Evolutionary conservation across 2,888 invertebrate genomes (phyloP).

Genomic region (Eilema caniola): DNA sequence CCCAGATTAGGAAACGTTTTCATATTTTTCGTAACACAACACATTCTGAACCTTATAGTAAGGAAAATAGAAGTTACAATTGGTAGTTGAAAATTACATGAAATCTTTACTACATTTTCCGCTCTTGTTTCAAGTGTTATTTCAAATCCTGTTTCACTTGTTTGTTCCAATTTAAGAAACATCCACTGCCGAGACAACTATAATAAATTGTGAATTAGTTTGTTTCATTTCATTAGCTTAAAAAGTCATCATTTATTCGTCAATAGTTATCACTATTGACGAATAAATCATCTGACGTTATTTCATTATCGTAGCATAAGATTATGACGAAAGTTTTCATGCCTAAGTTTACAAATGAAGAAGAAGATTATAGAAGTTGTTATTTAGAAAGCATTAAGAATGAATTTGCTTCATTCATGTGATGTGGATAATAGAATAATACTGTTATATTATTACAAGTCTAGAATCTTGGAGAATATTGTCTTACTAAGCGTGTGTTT

Average conservation of each 20-base stretch:
- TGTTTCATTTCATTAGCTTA: background rate
- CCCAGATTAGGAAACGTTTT: slow-evolving; percentile 32
- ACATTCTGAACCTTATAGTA: slow-evolving; percentile 20
- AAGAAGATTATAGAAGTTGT: background rate
- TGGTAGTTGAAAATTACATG: slow-evolving; percentile 10
- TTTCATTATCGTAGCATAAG: no score
- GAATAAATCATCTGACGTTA: no score
- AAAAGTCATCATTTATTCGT: no score
- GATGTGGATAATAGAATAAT: no score
- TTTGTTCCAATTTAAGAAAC: slow-evolving; percentile 43
- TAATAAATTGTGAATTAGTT: slow-evolving; percentile 18
- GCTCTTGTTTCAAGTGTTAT: slow-evolving; percentile 44
- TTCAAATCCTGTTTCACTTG: slow-evolving; percentile 38
- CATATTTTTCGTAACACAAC: background rate
- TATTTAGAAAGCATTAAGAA: background rate
- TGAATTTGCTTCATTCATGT: background rate
- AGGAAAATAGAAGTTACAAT: slow-evolving; percentile 9
- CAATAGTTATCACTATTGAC: no score
- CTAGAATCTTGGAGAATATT: background rate
- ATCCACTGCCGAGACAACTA: slow-evolving; percentile 27
- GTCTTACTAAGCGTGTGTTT: background rate
- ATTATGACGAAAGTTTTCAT: no score
- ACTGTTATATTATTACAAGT: background rate
- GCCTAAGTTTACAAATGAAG: no score
- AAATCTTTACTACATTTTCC: slow-evolving; percentile 44